Conservation (phyloP, 2,888 invertebrate genomes). For the Dryobota labecula region DNA sequence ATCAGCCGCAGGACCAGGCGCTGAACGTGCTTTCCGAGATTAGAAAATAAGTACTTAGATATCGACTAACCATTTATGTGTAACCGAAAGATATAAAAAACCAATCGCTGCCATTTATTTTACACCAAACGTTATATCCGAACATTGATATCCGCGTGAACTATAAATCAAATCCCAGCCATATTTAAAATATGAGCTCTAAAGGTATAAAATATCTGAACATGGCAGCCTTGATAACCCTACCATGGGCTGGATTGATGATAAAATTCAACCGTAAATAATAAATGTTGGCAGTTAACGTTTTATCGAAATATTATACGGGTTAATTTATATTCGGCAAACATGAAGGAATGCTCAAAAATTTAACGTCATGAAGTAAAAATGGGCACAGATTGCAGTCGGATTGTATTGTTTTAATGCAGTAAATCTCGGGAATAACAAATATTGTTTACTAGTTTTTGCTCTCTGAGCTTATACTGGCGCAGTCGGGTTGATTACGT, state of each 20-base stretch:
- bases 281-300: slow-evolving; percentile 72
- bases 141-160: slow-evolving; percentile 25
- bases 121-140: slow-evolving; percentile 8
- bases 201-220: slow-evolving; percentile 56
- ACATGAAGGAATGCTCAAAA: slow-evolving; percentile 66
- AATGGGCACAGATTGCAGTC: slow-evolving; percentile 35
- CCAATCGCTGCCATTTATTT: slow-evolving; percentile 13
- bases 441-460: not conserved
- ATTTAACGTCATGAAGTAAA: slow-evolving; percentile 32
- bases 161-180: slow-evolving; percentile 39
- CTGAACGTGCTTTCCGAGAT: not conserved
- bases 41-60: too few species aligned
- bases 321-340: slow-evolving; percentile 71
- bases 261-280: slow-evolving; percentile 74
- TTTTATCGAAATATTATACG: slow-evolving; percentile 71
- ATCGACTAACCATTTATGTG: not conserved
- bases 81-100: slow-evolving; percentile 17
- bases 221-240: slow-evolving; percentile 53
- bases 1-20: too few species aligned
- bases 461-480: not conserved
- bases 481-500: not conserved
- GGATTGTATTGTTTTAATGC: slow-evolving; percentile 18
- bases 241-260: slow-evolving; percentile 62
- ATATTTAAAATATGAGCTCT: slow-evolving; percentile 48
- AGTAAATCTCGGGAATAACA: slow-evolving; percentile 12